These are phyloP conservation scores for Lycocorax pyrrhopterus DNA, from an alignment of 2,113 vertebrate genomes.

Conservation along the genomic window DNA sequence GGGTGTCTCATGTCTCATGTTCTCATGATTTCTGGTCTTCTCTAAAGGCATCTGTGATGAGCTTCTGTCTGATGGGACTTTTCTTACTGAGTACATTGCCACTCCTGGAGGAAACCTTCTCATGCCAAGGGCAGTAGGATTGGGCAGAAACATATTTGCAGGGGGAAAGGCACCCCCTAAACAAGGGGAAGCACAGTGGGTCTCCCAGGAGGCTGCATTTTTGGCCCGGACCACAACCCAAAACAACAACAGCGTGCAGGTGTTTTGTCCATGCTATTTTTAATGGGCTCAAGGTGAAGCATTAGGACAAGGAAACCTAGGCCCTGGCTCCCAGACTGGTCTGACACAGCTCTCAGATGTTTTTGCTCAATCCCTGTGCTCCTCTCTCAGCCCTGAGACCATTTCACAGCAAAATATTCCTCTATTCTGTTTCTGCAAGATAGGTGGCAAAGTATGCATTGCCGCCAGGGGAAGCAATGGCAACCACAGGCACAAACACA, in stretches of 20 bases:
- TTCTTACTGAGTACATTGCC: rapidly evolving
- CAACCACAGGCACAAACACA: background rate
- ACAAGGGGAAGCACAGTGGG: background rate
- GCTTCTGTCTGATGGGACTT: background rate
- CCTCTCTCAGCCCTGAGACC: background rate
- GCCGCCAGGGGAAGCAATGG: background rate
- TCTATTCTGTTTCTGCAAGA: background rate
- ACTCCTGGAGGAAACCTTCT: background rate
- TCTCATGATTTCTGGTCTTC: background rate
- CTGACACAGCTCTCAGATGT: background rate
- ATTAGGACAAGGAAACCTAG: background rate
- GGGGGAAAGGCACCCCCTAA: background rate
- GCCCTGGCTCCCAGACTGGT: rapidly evolving
- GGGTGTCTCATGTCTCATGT: no score
- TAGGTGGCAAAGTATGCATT: background rate
- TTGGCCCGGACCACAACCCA: rapidly evolving
- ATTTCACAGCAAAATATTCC: background rate
- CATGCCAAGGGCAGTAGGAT: background rate
- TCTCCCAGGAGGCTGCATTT: background rate
- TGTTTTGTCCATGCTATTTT: background rate
- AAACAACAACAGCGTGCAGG: background rate
- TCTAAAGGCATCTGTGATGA: rapidly evolving
- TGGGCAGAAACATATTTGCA: background rate
- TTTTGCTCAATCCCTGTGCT: background rate
- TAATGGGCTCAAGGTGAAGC: background rate